Evolutionary conservation across 2,113 vertebrate species (phyloP), one percentile per base, ranked within the genome.

Genomic region (Tympanuchus pallidicinctus): DNA sequence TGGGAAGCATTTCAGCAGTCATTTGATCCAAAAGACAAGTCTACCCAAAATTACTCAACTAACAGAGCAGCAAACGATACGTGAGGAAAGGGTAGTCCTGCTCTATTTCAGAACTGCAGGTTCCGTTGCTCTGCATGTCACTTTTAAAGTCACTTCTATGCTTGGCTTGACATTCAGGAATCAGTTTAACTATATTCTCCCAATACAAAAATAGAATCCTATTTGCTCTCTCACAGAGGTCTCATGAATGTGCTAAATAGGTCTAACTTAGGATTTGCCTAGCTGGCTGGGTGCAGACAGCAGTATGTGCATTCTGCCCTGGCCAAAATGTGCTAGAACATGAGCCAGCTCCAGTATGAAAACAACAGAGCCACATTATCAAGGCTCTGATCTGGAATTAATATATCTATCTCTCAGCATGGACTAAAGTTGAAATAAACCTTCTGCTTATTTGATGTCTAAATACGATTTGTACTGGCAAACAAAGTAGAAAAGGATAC

Each of bases 211-310:
- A 91, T 30, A 75, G 54, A 64, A 11, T 76, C 4, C 4, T 73
- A 25, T 67, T 76, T 60, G 38, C 50, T 93, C 21, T 27, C 91
- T 94, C 48, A 25, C 13, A 32, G 90, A 97, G 89, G 81, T 34
- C 81, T 71, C 19, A 32, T 67, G 21, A 76, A 52, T 19, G 69
- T 88, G 72, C 79, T 86, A 43, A 72, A 38, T 20, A 93, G 82
- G 60, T 75, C 63, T 34, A 48, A 84, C 7, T 61, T 66, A 22
- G 42, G 91, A 52, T 83, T 71, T 45, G 22, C 60, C 69, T 18
- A 43, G 27, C 50, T 83, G 73, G 48, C 18, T 24, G 72, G 59
- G 78, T 73, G 84, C 81, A 91, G 77, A 72, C 77, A 93, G 87
- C 15, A 60, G 3, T 40, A 36, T 21, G 59, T 47, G 63, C 66